These are phyloP conservation scores for Bathynomus jamesi DNA, from an alignment of 1,140 invertebrate species.

Conservation along the genomic window DNA sequence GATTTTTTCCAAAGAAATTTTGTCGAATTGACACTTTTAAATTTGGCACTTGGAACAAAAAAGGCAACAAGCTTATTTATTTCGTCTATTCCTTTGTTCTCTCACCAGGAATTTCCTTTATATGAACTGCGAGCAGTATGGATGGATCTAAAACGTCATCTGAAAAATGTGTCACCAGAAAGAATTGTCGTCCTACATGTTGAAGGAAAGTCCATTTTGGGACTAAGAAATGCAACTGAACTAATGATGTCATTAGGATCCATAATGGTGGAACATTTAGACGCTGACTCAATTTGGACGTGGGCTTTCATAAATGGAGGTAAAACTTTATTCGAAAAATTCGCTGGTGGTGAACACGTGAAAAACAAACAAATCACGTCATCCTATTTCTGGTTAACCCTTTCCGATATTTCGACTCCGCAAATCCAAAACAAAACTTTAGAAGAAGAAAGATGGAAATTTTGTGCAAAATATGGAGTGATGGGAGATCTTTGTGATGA, in stretches of 20 bases:
- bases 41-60: too few relatives aligned
- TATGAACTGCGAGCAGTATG: not conserved
- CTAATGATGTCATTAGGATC: not conserved
- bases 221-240: not conserved
- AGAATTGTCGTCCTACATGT: not conserved
- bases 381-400: not conserved
- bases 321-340: conserved; percentile 9
- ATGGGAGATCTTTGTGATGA: conserved; percentile 8
- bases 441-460: not conserved
- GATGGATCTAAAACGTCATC: conserved; percentile 5
- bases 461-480: not conserved
- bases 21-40: too few relatives aligned
- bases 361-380: not conserved
- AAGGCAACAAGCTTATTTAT: too few relatives aligned
- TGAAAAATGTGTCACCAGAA: not conserved
- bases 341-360: not conserved
- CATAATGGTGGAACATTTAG: not conserved
- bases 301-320: conserved; percentile 16
- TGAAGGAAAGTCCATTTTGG: not conserved
- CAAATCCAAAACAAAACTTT: not conserved
- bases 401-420: not conserved
- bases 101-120: conserved; percentile 7
- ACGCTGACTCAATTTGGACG: not conserved
- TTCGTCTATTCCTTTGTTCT: too few relatives aligned
- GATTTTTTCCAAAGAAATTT: too few relatives aligned